These are phyloP conservation scores for Halcyon chelicuti DNA, from an alignment of 2,797 vertebrate genomes.

Conservation along the genomic window DNA sequence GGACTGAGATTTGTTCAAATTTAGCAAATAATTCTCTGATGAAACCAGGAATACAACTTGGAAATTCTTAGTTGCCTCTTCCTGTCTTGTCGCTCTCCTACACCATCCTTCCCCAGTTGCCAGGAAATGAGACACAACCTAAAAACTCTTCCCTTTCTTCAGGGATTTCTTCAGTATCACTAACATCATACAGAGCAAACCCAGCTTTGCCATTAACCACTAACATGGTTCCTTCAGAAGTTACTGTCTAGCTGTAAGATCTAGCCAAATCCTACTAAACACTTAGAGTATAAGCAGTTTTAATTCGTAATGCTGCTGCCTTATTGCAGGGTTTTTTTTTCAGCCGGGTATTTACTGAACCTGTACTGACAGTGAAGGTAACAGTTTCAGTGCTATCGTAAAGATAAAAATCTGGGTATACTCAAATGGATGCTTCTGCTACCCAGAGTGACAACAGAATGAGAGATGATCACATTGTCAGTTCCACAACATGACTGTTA, in stretches of 20 bases:
- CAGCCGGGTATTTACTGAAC: neutral
- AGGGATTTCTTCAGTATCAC: neutral
- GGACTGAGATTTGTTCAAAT: neutral
- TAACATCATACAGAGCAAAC: neutral
- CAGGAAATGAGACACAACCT: neutral
- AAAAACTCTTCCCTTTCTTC: neutral
- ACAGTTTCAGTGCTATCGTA: neutral
- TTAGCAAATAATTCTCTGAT: neutral
- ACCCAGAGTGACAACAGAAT: neutral
- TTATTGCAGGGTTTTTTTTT: neutral
- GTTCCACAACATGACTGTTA: neutral
- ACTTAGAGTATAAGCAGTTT: neutral
- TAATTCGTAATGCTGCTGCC: neutral
- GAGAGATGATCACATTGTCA: neutral
- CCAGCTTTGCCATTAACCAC: neutral
- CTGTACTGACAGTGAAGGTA: neutral
- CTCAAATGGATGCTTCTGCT: neutral
- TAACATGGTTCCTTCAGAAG: neutral
- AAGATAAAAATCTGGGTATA: neutral
- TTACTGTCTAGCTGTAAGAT: neutral
- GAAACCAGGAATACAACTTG: neutral
- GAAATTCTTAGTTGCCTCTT: neutral
- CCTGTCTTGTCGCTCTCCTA: neutral
- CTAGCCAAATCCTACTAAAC: neutral
- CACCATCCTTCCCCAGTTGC: neutral